Evolutionary conservation across 2,797 vertebrate genomes (phyloP).

Genomic region (Falco berigora): DNA sequence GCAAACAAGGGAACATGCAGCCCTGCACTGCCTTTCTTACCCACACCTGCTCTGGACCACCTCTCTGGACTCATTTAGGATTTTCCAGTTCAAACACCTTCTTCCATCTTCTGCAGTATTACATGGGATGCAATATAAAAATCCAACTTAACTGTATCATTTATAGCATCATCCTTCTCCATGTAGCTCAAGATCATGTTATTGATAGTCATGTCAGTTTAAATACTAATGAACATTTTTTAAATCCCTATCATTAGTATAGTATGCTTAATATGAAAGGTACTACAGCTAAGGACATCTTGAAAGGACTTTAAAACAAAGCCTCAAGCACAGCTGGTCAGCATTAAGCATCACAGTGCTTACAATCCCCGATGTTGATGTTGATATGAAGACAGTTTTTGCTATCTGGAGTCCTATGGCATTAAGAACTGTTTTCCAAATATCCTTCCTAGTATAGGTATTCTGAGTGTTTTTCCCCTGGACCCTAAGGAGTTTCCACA

Average conservation of each 20-base stretch:
- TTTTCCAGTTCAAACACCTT: not conserved
- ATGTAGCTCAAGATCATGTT: not conserved
- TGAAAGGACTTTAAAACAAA: slow-evolving; percentile 29
- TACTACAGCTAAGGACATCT: not conserved
- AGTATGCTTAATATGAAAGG: not conserved
- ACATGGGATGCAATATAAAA: not conserved
- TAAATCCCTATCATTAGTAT: not conserved
- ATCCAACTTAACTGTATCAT: not conserved
- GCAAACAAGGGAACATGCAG: not conserved
- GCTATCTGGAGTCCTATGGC: not conserved
- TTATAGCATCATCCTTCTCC: not conserved
- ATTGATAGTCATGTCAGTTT: not conserved
- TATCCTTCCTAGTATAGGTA: not conserved
- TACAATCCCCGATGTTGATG: not conserved
- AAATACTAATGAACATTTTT: not conserved
- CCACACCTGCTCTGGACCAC: not conserved
- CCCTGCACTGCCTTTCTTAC: not conserved
- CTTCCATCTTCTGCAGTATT: not conserved
- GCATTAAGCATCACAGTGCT: not conserved
- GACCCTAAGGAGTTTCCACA: not conserved
- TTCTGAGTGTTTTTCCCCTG: not conserved
- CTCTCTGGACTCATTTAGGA: not conserved
- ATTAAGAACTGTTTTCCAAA: slow-evolving; percentile 4
- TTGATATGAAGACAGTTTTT: slow-evolving; percentile 11
- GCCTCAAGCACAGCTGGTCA: slow-evolving; percentile 9